Conservation (phyloP, 2,888 invertebrate genomes). For the Harpagoxenus sublaevis region DNA sequence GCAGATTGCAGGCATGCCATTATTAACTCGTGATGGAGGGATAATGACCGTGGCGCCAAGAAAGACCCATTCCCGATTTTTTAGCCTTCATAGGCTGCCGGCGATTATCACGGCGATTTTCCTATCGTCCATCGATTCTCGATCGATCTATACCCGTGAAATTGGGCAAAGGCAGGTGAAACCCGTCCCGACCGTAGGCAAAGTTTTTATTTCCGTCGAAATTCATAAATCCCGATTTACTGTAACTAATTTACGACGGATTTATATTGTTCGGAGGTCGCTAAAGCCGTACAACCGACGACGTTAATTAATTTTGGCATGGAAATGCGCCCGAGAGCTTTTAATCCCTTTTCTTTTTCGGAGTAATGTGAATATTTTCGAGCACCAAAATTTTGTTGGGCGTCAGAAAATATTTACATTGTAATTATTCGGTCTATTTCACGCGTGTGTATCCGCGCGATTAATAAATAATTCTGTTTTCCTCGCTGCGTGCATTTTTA, state of each 20-base stretch:
- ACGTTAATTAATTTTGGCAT: slow-evolving; percentile 33
- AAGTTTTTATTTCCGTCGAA: background rate
- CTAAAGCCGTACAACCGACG: slow-evolving; percentile 11
- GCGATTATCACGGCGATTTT: slow-evolving; percentile 64
- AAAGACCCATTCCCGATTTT: slow-evolving; percentile 63
- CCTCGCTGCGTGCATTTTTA: slow-evolving; percentile 32
- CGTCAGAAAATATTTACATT: slow-evolving; percentile 25
- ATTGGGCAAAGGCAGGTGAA: slow-evolving; percentile 70
- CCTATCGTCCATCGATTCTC: slow-evolving; percentile 51
- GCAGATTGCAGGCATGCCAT: slow-evolving; percentile 68
- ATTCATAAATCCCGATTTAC: slow-evolving; percentile 48
- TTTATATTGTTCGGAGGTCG: slow-evolving; percentile 37
- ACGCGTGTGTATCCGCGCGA: slow-evolving; percentile 7
- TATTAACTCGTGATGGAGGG: slow-evolving; percentile 71
- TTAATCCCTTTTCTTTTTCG: background rate
- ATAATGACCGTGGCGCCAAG: slow-evolving; percentile 74
- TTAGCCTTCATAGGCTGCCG: slow-evolving; percentile 50
- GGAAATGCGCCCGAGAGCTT: background rate
- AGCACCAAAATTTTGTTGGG: background rate
- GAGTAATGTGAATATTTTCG: background rate
- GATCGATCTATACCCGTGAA: slow-evolving; percentile 51
- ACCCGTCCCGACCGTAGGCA: background rate
- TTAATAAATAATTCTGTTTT: slow-evolving; percentile 50
- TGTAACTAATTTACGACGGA: slow-evolving; percentile 38
- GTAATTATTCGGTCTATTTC: slow-evolving; percentile 19